phyloP scores from a whole-genome alignment of 2,888 invertebrate species.

The Tricholauxania praeusta region DNA sequence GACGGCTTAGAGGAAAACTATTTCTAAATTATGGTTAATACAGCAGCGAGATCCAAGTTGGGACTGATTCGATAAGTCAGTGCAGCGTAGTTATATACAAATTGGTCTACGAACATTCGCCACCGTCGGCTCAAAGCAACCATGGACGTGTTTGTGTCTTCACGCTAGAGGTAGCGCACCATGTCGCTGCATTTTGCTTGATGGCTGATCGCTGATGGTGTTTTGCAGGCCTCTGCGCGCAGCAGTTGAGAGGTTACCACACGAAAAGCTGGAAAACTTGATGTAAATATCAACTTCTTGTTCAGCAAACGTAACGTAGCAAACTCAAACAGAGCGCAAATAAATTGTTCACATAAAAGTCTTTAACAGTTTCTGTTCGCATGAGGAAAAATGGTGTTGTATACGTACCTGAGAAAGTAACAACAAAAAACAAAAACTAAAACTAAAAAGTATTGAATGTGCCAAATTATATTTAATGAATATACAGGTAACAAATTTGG shows the following conservation, averaged over 20 bases:
- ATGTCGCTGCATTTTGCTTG: conserved; percentile 12
- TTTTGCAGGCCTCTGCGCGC: conserved; percentile 17
- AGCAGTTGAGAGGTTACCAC: conserved; percentile 33
- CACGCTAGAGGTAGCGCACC: conserved; percentile 28
- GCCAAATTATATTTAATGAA: too few species aligned
- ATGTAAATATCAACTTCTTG: conserved; percentile 57
- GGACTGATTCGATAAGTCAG: conserved; percentile 65
- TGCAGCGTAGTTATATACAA: conserved; percentile 66
- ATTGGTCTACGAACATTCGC: conserved; percentile 60
- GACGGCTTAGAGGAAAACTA: conserved; percentile 60
- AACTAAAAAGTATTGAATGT: neutral
- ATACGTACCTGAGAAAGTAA: neutral
- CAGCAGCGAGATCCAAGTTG: conserved; percentile 68
- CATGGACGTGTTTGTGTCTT: conserved; percentile 26
- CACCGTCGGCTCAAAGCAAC: conserved; percentile 38
- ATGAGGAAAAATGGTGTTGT: neutral
- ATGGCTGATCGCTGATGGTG: conserved; percentile 30
- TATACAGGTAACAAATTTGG: too few species aligned
- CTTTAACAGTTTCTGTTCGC: too few species aligned
- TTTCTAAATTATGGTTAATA: conserved; percentile 62
- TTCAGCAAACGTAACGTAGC: conserved; percentile 42
- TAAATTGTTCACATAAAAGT: too few species aligned
- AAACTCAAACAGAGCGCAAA: neutral
- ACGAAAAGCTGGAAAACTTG: conserved; percentile 37
- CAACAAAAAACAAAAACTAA: too few species aligned